Percentiles rank a stretch among this genome's conserved stretches.
Evolutionary conservation across 2,113 vertebrate genomes (phyloP).

Genomic region (Microcebus lehilahytsara): DNA sequence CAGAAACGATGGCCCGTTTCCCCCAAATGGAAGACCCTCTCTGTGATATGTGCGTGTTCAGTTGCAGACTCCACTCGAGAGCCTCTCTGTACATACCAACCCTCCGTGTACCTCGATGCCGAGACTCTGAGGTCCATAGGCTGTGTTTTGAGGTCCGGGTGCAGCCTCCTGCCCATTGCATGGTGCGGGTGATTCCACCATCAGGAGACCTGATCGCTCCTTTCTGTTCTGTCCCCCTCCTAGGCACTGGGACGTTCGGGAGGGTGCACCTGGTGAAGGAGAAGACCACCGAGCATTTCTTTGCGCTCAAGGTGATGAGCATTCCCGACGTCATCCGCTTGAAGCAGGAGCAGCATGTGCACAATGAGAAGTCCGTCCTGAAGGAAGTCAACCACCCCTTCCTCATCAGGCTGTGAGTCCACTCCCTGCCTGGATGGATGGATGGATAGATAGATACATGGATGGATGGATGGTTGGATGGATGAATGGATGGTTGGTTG

Average conservation of each 20-base stretch:
- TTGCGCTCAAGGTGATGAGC: slow-evolving; percentile 97
- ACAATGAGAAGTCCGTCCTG: slow-evolving; percentile 96
- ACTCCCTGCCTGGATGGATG: background rate
- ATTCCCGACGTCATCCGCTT: slow-evolving; percentile 96
- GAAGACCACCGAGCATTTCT: slow-evolving; percentile 87
- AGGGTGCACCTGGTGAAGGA: slow-evolving; percentile 95
- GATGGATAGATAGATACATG: too few species aligned
- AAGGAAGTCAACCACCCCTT: slow-evolving; percentile 95
- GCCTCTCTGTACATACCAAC: rapidly evolving
- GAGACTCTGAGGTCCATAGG: rapidly evolving
- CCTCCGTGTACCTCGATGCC: rapidly evolving
- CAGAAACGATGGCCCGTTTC: background rate
- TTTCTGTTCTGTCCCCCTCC: background rate
- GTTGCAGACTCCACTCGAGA: rapidly evolving
- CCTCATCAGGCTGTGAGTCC: slow-evolving; percentile 94
- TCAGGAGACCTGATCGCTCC: background rate
- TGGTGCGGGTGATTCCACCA: rapidly evolving
- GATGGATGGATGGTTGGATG: too few species aligned
- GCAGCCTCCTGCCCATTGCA: rapidly evolving
- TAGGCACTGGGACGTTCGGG: slow-evolving; percentile 96
- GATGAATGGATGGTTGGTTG: too few species aligned
- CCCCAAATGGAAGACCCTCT: background rate
- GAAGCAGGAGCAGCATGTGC: slow-evolving; percentile 97
- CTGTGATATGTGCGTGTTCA: background rate
- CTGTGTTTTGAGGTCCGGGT: background rate